Conservation (phyloP, 2,797 vertebrate genomes). For the Mionectes olivaceus region DNA sequence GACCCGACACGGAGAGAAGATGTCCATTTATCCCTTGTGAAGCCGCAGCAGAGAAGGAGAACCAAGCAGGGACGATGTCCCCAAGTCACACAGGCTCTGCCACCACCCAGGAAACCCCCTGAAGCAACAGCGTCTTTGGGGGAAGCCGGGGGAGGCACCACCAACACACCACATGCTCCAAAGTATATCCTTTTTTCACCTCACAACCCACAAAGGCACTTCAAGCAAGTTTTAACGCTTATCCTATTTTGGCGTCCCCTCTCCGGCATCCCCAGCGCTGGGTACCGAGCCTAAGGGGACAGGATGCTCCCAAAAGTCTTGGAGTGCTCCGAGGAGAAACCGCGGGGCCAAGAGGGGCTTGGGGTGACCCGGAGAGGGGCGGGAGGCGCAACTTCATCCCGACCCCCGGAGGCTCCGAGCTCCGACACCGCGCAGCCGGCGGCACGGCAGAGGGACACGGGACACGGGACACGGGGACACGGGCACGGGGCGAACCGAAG, state of each 20-base stretch:
- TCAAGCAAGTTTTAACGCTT: neutral
- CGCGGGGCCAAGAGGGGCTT: neutral
- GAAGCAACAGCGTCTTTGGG: neutral
- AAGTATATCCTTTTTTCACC: neutral
- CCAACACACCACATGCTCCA: fast-evolving
- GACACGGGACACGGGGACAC: too few species aligned
- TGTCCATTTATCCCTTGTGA: fast-evolving
- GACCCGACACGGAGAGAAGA: fast-evolving
- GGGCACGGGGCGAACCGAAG: neutral
- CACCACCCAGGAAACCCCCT: fast-evolving
- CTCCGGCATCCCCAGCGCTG: neutral
- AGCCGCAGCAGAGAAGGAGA: neutral
- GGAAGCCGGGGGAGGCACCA: neutral
- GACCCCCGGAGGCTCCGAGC: neutral
- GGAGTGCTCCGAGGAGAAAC: neutral
- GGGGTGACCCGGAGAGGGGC: neutral
- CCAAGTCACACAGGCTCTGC: neutral
- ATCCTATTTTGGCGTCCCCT: fast-evolving
- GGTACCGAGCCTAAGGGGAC: too few species aligned
- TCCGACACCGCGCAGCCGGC: neutral
- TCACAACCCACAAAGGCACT: neutral
- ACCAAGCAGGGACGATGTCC: neutral
- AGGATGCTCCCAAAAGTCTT: neutral
- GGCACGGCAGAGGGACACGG: too few species aligned
- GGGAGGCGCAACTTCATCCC: neutral